phyloP scores from a whole-genome alignment of 2,888 invertebrate species.

The Achlya flavicornis region DNA sequence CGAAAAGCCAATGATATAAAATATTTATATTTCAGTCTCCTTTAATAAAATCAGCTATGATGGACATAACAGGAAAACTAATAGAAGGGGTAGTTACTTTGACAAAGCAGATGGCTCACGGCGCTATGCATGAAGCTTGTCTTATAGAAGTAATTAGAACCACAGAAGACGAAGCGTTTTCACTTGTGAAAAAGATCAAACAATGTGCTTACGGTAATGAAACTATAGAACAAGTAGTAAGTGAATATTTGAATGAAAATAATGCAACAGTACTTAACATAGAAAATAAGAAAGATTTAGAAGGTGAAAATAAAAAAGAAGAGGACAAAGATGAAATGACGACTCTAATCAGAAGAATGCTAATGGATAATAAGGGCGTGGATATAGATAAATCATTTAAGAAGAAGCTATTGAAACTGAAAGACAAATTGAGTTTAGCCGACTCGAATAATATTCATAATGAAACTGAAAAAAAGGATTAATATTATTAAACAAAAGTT shows the following conservation, averaged over 20 bases:
- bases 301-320: slow-evolving; percentile 19
- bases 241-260: slow-evolving; percentile 52
- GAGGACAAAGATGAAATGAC: slow-evolving; percentile 49
- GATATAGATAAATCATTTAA: slow-evolving; percentile 50
- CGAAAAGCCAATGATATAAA: neutral
- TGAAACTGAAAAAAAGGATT: slow-evolving; percentile 32
- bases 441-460: slow-evolving; percentile 41
- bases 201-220: slow-evolving; percentile 54
- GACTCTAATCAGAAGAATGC: slow-evolving; percentile 56
- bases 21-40: slow-evolving; percentile 66
- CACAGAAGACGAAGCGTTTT: slow-evolving; percentile 69
- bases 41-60: slow-evolving; percentile 70
- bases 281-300: slow-evolving; percentile 18
- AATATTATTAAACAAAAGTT: slow-evolving; percentile 19
- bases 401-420: slow-evolving; percentile 47
- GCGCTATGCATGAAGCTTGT: slow-evolving; percentile 80
- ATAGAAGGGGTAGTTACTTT: slow-evolving; percentile 69
- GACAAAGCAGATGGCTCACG: slow-evolving; percentile 75
- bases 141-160: slow-evolving; percentile 74
- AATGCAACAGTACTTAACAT: slow-evolving; percentile 70
- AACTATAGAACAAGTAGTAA: slow-evolving; percentile 38
- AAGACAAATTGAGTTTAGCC: slow-evolving; percentile 46
- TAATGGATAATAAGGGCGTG: slow-evolving; percentile 43
- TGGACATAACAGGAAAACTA: slow-evolving; percentile 69
- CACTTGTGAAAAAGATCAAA: slow-evolving; percentile 50